A percentile compares a stretch with the other conserved stretches of the same genome.
phyloP scores from a whole-genome alignment of 2,113 vertebrate genomes.

The Ciconia boyciana region DNA sequence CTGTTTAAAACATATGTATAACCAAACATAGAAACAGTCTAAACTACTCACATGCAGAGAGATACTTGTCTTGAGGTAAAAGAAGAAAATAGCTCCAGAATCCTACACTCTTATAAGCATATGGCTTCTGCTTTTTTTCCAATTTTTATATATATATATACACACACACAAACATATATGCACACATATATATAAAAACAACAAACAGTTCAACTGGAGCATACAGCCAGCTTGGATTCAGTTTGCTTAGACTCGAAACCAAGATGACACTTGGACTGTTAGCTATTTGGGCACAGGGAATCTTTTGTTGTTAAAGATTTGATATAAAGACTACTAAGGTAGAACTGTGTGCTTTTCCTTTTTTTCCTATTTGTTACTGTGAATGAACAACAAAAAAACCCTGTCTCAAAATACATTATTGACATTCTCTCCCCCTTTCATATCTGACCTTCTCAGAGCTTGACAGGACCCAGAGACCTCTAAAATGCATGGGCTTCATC shows the following conservation, averaged over 20 bases:
- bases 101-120: not conserved
- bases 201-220: not conserved
- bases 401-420: not conserved
- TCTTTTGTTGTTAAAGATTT: not conserved
- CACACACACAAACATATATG: not conserved
- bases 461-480: not conserved
- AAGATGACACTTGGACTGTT: not conserved
- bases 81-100: not conserved
- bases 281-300: not conserved
- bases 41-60: not conserved
- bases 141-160: not conserved
- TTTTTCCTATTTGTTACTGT: not conserved
- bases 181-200: not conserved
- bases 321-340: not conserved
- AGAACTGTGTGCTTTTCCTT: fast-evolving
- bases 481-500: not conserved
- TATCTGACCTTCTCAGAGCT: not conserved
- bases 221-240: not conserved
- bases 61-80: not conserved
- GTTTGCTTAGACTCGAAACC: not conserved
- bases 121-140: not conserved
- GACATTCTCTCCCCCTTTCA: not conserved
- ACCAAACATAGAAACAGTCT: not conserved
- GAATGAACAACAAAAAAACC: not conserved
- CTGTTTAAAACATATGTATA: not conserved